phyloP scores from a whole-genome alignment of 2,888 invertebrate species.

The Gastracanthus pulcherrimus region DNA sequence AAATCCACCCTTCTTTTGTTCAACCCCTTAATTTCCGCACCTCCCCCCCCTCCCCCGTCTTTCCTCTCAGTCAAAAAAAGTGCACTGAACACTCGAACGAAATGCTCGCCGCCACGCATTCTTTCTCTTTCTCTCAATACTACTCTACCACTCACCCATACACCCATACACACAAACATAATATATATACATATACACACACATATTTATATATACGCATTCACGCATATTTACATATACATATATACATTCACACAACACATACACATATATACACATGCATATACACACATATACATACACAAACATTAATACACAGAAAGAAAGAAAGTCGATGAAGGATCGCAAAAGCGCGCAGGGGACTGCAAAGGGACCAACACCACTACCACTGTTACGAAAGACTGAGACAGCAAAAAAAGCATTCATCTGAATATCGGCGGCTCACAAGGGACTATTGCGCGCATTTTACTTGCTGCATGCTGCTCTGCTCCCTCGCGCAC shows the following conservation, averaged over 20 bases:
- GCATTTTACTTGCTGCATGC: too few species aligned
- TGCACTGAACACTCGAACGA: too few species aligned
- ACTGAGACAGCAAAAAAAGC: not conserved
- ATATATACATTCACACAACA: not conserved
- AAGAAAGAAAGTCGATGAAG: not conserved
- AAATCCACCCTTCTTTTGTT: not conserved
- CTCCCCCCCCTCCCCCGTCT: too few species aligned
- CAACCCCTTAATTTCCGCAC: conserved; percentile 9
- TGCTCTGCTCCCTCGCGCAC: conserved; percentile 17
- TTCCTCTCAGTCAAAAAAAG: too few species aligned
- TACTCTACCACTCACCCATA: too few species aligned
- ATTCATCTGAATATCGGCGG: not conserved
- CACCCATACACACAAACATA: not conserved
- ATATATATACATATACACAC: not conserved
- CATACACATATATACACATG: not conserved
- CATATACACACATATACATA: too few species aligned
- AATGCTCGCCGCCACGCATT: too few species aligned
- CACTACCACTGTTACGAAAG: too few species aligned
- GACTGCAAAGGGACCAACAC: too few species aligned
- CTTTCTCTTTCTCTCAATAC: too few species aligned
- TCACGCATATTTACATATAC: not conserved
- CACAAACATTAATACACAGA: not conserved
- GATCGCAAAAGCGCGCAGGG: not conserved
- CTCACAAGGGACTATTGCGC: conserved; percentile 1
- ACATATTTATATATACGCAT: not conserved